Conservation (phyloP, 2,113 vertebrate genomes). For the Dermatemys mawii region DNA sequence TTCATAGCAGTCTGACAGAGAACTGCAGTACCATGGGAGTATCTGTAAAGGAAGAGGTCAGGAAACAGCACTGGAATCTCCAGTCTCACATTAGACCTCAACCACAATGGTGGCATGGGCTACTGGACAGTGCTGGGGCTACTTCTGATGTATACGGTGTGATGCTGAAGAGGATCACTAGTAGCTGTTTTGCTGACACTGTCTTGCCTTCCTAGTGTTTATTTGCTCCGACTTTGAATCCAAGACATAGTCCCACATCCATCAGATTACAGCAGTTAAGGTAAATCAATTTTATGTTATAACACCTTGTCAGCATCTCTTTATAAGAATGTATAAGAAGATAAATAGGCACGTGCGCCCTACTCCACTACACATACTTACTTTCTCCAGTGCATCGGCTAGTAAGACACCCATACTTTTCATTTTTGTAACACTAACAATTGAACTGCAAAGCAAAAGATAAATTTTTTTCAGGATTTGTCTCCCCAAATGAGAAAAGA, state of each 20-base stretch:
- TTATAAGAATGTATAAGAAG: too few relatives aligned
- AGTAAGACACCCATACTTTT: conserved; percentile 80
- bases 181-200: too few relatives aligned
- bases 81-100: neutral
- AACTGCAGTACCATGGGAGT: accelerated
- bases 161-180: accelerated
- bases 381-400: conserved; percentile 87
- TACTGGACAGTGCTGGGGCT: accelerated
- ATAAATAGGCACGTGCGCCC: accelerated
- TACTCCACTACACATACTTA: conserved; percentile 64
- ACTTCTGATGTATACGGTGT: accelerated
- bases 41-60: neutral
- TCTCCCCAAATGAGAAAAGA: neutral
- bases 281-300: neutral
- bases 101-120: neutral
- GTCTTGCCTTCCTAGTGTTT: neutral
- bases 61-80: neutral
- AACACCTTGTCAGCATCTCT: neutral
- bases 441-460: conserved; percentile 74
- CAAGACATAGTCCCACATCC: neutral
- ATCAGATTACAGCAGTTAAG: neutral
- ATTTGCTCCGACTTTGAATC: neutral
- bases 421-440: conserved; percentile 78
- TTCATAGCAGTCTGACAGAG: neutral
- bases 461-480: neutral